Evolutionary conservation across 2,113 vertebrate genomes (phyloP).

Genomic region (Triplophysa dalaica): DNA sequence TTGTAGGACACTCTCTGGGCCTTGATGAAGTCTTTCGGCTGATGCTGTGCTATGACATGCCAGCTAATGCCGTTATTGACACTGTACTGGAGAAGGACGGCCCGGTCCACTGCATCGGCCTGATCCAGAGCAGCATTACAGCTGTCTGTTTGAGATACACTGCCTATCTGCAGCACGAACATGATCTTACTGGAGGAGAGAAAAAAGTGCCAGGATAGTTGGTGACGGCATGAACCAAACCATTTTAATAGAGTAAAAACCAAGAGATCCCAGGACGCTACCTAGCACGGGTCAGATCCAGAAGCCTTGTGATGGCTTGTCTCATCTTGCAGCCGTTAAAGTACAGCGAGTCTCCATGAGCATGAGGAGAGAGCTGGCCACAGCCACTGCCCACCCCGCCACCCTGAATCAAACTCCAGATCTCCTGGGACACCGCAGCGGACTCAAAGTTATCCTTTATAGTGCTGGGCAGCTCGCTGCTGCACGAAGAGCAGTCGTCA

Average conservation of each 20-base stretch:
- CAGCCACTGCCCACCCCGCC: conserved; percentile 93
- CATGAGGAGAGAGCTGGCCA: conserved; percentile 93
- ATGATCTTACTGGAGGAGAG: conserved; percentile 91
- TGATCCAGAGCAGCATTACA: conserved; percentile 92
- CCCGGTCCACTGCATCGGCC: conserved; percentile 88
- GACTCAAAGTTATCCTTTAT: conserved; percentile 99
- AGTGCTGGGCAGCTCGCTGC: conserved; percentile 89
- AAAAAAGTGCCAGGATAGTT: neutral
- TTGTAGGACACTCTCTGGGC: conserved; percentile 98
- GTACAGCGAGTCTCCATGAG: conserved; percentile 95
- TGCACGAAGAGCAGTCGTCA: conserved; percentile 92
- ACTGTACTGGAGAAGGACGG: conserved; percentile 95
- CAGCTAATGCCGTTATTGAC: conserved; percentile 94
- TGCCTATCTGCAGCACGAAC: conserved; percentile 99
- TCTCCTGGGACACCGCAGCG: conserved; percentile 86
- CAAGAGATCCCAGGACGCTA: conserved; percentile 61
- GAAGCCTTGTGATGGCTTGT: conserved; percentile 91
- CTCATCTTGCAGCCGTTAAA: conserved; percentile 95
- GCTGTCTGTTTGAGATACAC: conserved; percentile 91
- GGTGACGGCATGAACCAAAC: conserved; percentile 28
- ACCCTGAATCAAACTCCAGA: conserved; percentile 95
- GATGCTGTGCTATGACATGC: conserved; percentile 97
- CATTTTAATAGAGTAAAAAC: neutral
- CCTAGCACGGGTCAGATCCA: conserved; percentile 98
- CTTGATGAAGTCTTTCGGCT: conserved; percentile 97